These are phyloP conservation scores for Augochlorella aurata DNA, from an alignment of 2,888 invertebrate species.

Conservation along the genomic window DNA sequence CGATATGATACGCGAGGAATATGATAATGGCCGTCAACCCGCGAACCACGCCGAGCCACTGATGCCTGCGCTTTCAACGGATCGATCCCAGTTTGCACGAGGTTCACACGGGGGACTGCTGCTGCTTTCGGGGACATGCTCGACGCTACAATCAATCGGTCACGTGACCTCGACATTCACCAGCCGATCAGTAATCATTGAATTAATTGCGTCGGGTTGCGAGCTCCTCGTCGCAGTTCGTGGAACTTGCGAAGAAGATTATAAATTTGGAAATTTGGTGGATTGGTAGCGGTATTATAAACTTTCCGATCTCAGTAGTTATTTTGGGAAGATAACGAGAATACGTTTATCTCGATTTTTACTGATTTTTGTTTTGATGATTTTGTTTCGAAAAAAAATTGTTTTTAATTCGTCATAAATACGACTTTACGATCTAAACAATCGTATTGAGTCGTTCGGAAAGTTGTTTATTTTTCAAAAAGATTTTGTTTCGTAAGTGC, in stretches of 20 bases:
- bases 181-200: neutral
- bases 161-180: neutral
- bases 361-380: neutral
- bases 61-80: conserved; percentile 7
- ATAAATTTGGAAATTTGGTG: neutral
- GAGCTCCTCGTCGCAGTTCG: neutral
- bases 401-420: too few species aligned
- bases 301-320: too few species aligned
- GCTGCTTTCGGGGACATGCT: neutral
- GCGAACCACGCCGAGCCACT: conserved; percentile 30
- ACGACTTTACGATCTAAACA: too few species aligned
- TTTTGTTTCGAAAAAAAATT: too few species aligned
- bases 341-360: neutral
- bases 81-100: neutral
- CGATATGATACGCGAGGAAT: conserved; percentile 71
- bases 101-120: neutral
- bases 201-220: neutral
- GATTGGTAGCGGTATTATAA: too few species aligned
- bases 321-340: neutral
- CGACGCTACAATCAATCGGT: neutral
- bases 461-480: too few species aligned
- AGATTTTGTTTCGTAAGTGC: too few species aligned
- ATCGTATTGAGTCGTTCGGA: too few species aligned
- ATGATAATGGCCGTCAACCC: conserved; percentile 69
- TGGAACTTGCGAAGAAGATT: neutral